These are phyloP conservation scores for Pissodes strobi DNA, from an alignment of 1,140 invertebrate species.

Conservation along the genomic window DNA sequence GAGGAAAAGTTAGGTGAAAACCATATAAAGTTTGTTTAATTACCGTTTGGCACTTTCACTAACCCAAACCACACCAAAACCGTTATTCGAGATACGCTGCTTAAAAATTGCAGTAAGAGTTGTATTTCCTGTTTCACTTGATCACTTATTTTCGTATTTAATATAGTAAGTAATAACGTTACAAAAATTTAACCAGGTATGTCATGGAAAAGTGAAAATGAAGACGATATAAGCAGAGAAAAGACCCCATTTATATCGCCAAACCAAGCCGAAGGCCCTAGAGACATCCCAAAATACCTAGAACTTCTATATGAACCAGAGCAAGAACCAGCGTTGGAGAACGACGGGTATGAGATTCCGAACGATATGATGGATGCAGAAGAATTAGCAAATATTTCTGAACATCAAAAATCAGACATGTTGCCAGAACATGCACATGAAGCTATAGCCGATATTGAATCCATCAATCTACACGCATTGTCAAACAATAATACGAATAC, in stretches of 20 bases:
- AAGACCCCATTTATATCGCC: slow-evolving; percentile 47
- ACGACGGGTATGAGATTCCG: slow-evolving; percentile 58
- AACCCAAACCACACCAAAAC: too few relatives aligned
- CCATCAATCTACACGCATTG: too few relatives aligned
- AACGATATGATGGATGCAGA: slow-evolving; percentile 26
- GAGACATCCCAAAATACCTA: slow-evolving; percentile 57
- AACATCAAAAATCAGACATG: too few relatives aligned
- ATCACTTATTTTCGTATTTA: too few relatives aligned
- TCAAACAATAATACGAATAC: too few relatives aligned
- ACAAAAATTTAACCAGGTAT: too few relatives aligned
- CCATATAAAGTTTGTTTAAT: too few relatives aligned
- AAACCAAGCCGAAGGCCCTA: slow-evolving; percentile 21
- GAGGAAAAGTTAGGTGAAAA: too few relatives aligned
- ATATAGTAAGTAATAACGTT: too few relatives aligned
- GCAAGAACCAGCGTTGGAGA: slow-evolving; percentile 36
- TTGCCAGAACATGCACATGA: too few relatives aligned
- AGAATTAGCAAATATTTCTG: background rate
- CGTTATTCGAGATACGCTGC: background rate
- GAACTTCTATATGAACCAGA: slow-evolving; percentile 56
- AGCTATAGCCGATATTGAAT: too few relatives aligned
- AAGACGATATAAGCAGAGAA: slow-evolving; percentile 45
- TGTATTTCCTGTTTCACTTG: slow-evolving; percentile 1
- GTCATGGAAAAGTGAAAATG: slow-evolving; percentile 49
- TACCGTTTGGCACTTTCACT: too few relatives aligned
- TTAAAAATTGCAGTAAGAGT: background rate